These are phyloP conservation scores for Mobula birostris DNA, from an alignment of 2,113 vertebrate species.

Conservation along the genomic window DNA sequence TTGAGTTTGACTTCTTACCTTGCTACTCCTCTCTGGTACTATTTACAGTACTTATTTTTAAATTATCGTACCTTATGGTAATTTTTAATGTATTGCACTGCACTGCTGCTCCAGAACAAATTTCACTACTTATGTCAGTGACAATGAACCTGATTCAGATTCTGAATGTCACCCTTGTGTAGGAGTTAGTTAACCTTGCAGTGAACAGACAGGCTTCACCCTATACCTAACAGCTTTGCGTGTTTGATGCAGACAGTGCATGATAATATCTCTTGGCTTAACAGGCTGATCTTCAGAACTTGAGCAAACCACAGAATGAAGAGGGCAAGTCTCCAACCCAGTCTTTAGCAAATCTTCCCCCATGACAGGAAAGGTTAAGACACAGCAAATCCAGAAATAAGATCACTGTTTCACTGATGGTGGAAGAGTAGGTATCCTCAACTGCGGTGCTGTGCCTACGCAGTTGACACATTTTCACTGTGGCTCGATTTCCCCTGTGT, in stretches of 20 bases:
- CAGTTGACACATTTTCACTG: too few relatives aligned
- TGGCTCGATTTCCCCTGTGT: too few relatives aligned
- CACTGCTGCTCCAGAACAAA: too few relatives aligned
- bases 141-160: too few relatives aligned
- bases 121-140: too few relatives aligned
- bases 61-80: too few relatives aligned
- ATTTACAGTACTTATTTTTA: too few relatives aligned
- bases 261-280: too few relatives aligned
- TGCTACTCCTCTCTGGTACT: too few relatives aligned
- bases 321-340: background rate
- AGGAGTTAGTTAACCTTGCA: background rate
- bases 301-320: background rate
- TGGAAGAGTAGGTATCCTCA: background rate
- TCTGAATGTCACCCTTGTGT: background rate
- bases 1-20: too few relatives aligned
- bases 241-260: background rate
- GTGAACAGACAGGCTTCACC: background rate
- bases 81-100: too few relatives aligned
- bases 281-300: background rate
- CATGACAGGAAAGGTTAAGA: background rate
- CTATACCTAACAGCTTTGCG: background rate
- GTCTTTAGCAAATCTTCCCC: background rate
- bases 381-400: background rate
- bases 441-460: too few relatives aligned
- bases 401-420: background rate